These are phyloP conservation scores for Troides helena DNA, from an alignment of 2,888 invertebrate species.

Conservation along the genomic window DNA sequence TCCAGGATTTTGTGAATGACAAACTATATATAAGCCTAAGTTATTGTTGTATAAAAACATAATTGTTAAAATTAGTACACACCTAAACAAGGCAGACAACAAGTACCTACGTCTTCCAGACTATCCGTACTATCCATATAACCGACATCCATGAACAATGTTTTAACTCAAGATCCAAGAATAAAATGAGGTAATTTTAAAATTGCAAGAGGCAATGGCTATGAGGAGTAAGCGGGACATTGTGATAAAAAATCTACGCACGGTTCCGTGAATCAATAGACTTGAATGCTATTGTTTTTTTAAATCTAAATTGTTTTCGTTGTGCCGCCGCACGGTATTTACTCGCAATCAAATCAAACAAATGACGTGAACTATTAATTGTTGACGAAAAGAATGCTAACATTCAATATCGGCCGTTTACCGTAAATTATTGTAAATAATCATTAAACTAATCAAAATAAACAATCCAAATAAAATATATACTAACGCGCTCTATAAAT, in stretches of 20 bases:
- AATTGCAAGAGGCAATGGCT: constrained; percentile 40
- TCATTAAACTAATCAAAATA: constrained; percentile 6
- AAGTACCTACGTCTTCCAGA: constrained; percentile 66
- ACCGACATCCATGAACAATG: constrained; percentile 60
- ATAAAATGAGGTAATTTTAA: constrained; percentile 28
- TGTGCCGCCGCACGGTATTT: constrained; percentile 46
- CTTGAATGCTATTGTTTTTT: constrained; percentile 66
- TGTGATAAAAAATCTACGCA: constrained; percentile 51
- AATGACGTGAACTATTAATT: constrained; percentile 45
- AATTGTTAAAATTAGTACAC: constrained; percentile 7
- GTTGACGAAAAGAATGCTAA: constrained; percentile 30
- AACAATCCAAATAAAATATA: background rate
- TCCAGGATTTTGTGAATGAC: background rate
- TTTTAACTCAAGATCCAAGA: constrained; percentile 30
- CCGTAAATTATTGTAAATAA: constrained; percentile 10
- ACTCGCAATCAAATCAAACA: constrained; percentile 60
- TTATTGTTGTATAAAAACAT: background rate
- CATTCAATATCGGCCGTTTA: constrained; percentile 12
- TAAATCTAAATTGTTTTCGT: constrained; percentile 62
- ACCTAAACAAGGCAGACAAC: constrained; percentile 72
- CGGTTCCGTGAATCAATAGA: constrained; percentile 60
- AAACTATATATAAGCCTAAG: background rate
- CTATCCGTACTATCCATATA: constrained; percentile 60
- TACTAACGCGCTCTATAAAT: background rate
- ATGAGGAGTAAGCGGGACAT: constrained; percentile 48